Conservation (phyloP, 2,888 invertebrate genomes). For the Acutogordius australiensis region DNA sequence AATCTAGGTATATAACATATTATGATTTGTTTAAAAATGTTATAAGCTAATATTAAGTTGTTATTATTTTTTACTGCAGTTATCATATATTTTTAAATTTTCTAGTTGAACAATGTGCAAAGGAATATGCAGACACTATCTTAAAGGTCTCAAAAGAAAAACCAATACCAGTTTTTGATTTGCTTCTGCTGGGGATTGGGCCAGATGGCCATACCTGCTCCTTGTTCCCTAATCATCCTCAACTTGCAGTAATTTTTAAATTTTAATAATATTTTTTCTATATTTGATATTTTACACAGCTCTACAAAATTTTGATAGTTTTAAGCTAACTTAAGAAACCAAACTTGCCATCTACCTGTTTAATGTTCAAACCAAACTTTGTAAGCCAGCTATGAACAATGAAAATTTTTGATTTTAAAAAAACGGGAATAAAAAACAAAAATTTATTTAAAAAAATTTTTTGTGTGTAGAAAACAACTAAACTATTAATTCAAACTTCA, state of each 20-base stretch:
- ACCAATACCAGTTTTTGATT: constrained; percentile 42
- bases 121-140: background rate
- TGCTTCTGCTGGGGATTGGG: constrained; percentile 71
- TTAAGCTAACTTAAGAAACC: no score
- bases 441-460: no score
- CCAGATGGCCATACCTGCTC: constrained; percentile 96
- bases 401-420: no score
- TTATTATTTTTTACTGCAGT: no score
- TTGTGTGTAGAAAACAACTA: no score
- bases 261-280: constrained; percentile 13
- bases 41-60: no score
- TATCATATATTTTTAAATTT: background rate
- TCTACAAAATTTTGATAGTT: no score
- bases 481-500: no score
- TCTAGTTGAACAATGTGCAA: constrained; percentile 4
- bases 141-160: background rate
- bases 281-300: background rate
- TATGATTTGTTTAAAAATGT: background rate
- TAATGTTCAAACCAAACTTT: no score
- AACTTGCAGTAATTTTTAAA: constrained; percentile 20
- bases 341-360: no score
- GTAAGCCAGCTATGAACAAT: background rate
- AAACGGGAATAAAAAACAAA: no score
- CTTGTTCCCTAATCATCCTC: constrained; percentile 46
- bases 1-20: no score